Conservation (phyloP, 2,888 invertebrate species). For the Thymelicus lineola region DNA sequence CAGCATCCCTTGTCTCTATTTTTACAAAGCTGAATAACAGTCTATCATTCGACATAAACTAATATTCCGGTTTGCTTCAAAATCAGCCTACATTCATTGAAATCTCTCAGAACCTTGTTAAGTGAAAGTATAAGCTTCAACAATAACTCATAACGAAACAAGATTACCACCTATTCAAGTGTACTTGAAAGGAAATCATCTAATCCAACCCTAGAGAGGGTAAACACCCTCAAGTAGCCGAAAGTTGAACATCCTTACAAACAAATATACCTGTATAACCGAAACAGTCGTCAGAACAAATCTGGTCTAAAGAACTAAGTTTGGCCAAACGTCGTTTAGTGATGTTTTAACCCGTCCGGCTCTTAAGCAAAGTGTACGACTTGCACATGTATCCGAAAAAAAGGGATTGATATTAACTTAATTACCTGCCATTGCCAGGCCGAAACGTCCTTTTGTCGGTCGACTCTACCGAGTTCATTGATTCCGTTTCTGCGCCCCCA, state of each 20-base stretch:
- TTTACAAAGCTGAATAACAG: too few relatives aligned
- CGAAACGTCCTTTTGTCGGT: constrained; percentile 82
- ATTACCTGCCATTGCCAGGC: constrained; percentile 79
- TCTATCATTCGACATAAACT: background rate
- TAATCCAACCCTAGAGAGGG: constrained; percentile 21
- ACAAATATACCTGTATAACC: background rate
- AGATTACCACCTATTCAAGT: constrained; percentile 34
- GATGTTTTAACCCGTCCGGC: constrained; percentile 33
- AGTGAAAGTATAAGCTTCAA: constrained; percentile 23
- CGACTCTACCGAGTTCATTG: constrained; percentile 80
- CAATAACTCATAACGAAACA: constrained; percentile 23
- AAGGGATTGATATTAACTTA: constrained; percentile 79
- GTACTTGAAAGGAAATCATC: constrained; percentile 34
- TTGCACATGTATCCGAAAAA: constrained; percentile 43
- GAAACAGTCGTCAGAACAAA: too few relatives aligned
- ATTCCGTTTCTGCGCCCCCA: constrained; percentile 78
- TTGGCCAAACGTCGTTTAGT: too few relatives aligned
- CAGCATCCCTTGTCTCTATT: too few relatives aligned
- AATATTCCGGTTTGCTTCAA: background rate
- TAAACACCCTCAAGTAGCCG: constrained; percentile 22
- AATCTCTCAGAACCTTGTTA: background rate
- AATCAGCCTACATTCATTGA: background rate
- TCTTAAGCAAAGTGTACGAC: constrained; percentile 25
- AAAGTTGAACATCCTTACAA: constrained; percentile 35
- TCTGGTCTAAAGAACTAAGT: too few relatives aligned